Evolutionary conservation across 2,113 vertebrate genomes (phyloP).

Genomic region (Python bivittatus): DNA sequence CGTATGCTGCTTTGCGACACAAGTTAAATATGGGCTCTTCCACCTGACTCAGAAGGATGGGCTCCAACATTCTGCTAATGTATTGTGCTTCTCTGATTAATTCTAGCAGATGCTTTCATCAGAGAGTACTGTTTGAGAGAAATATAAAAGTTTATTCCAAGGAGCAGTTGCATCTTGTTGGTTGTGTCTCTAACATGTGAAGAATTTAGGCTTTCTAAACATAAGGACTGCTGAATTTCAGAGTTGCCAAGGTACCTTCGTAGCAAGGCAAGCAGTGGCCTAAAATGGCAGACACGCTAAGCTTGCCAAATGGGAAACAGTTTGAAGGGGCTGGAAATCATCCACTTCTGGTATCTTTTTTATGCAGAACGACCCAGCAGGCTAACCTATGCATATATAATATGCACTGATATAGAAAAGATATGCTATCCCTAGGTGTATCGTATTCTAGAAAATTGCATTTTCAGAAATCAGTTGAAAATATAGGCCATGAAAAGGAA

Average conservation of each 20-base stretch:
- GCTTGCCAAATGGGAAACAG: not conserved
- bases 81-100: conserved; percentile 42
- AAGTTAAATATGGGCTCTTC: not conserved
- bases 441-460: not conserved
- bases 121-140: conserved; percentile 42
- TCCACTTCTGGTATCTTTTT: not conserved
- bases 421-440: not conserved
- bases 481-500: not conserved
- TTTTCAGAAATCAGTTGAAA: not conserved
- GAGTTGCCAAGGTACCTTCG: not conserved
- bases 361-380: not conserved
- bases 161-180: conserved; percentile 52
- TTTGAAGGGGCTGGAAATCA: not conserved
- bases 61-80: conserved; percentile 35
- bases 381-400: not conserved
- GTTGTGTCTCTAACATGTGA: conserved; percentile 64
- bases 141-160: conserved; percentile 33
- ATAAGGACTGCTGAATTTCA: conserved; percentile 49
- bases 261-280: not conserved
- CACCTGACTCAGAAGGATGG: conserved; percentile 15
- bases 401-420: not conserved
- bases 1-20: conserved; percentile 7
- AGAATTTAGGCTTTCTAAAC: conserved; percentile 47
- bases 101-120: conserved; percentile 43
- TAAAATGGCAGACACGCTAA: not conserved